These are phyloP conservation scores for Drosophila mauritiana DNA, from an alignment of 1,140 invertebrate genomes.

Conservation along the genomic window DNA sequence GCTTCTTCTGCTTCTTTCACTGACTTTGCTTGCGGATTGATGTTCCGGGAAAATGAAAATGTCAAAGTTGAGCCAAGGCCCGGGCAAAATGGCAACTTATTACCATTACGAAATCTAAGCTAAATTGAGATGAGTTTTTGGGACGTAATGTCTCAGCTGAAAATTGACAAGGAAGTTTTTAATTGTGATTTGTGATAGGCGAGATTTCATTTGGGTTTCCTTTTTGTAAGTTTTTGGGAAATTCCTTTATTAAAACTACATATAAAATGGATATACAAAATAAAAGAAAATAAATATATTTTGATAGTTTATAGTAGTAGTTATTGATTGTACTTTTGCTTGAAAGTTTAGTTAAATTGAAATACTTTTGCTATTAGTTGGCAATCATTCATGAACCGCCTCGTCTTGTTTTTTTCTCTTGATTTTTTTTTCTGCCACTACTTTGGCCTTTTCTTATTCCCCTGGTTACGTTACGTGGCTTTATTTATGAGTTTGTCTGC, in stretches of 20 bases:
- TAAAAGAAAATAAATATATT: too few relatives aligned
- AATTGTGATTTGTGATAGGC: constrained; percentile 9
- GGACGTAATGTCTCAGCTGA: not conserved
- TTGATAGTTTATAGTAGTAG: too few relatives aligned
- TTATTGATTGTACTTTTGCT: too few relatives aligned
- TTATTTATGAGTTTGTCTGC: constrained; percentile 80
- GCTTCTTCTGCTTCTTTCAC: constrained; percentile 20
- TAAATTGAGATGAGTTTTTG: constrained; percentile 19
- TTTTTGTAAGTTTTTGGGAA: not conserved
- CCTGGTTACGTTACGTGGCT: constrained; percentile 51
- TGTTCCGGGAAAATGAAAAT: constrained; percentile 64
- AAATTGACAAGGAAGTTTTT: not conserved
- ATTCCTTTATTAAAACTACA: not conserved
- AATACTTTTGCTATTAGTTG: constrained; percentile 5
- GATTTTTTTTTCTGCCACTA: constrained; percentile 1
- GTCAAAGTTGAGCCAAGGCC: constrained; percentile 61
- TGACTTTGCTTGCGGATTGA: constrained; percentile 48
- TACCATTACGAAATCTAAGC: constrained; percentile 26
- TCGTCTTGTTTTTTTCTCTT: not conserved
- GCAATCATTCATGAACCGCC: constrained; percentile 16
- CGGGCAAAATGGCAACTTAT: constrained; percentile 11
- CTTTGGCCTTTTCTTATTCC: constrained; percentile 26
- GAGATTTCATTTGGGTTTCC: not conserved
- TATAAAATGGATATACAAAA: too few relatives aligned
- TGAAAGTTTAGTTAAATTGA: not conserved